Evolutionary conservation across 2,797 vertebrate genomes (phyloP).

Genomic region (Melanogrammus aeglefinus): DNA sequence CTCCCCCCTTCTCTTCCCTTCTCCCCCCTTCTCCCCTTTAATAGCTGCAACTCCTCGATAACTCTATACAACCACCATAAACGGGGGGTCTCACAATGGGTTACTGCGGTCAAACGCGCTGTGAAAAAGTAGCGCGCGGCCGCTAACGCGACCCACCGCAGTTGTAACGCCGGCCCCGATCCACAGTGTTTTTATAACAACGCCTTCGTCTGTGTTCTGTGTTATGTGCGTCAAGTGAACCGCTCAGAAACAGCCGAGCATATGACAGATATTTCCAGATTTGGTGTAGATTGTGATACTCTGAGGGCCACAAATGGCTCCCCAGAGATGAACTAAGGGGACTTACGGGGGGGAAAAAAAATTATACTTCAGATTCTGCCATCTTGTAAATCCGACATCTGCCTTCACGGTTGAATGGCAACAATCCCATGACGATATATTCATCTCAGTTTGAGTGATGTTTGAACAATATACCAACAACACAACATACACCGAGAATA

Average conservation of each 20-base stretch:
- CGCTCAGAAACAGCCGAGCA: conserved; percentile 39
- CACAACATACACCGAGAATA: not conserved
- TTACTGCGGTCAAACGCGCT: conserved; percentile 69
- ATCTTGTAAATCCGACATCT: conserved; percentile 66
- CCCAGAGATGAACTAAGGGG: conserved; percentile 56
- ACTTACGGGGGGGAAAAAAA: conserved; percentile 54
- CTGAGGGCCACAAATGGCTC: conserved; percentile 40
- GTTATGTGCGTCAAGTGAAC: conserved; percentile 50
- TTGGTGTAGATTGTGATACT: conserved; percentile 42
- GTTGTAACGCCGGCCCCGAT: not conserved
- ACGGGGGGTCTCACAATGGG: conserved; percentile 54
- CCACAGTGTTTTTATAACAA: conserved; percentile 6
- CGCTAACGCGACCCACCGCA: not conserved
- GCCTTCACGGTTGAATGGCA: conserved; percentile 60
- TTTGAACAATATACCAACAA: not conserved
- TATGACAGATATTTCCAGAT: conserved; percentile 37
- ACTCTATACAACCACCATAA: conserved; percentile 74
- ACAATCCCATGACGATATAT: conserved; percentile 53
- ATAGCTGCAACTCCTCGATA: conserved; percentile 75
- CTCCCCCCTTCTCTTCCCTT: not conserved
- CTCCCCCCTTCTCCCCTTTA: conserved; percentile 47
- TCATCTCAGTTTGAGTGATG: conserved; percentile 36
- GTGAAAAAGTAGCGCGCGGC: conserved; percentile 43
- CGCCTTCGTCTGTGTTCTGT: conserved; percentile 24
- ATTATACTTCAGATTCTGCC: conserved; percentile 54